phyloP scores from a whole-genome alignment of 1,140 invertebrate species.

The Dolichoris vasculosae region DNA sequence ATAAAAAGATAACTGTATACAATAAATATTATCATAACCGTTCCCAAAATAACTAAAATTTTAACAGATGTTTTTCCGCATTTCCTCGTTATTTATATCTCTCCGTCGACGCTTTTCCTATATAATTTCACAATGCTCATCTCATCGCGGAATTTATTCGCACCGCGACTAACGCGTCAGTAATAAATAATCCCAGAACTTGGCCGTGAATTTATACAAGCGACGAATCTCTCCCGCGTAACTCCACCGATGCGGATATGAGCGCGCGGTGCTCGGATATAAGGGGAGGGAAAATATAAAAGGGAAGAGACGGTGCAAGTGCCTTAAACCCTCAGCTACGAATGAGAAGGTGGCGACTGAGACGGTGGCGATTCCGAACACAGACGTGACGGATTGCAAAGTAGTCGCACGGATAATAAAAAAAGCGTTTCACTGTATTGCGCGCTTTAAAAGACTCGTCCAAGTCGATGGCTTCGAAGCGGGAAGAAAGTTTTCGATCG shows the following conservation, averaged over 20 bases:
- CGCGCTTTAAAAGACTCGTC: background rate
- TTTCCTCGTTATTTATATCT: conserved; percentile 31
- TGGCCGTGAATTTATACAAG: conserved; percentile 30
- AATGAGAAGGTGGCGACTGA: background rate
- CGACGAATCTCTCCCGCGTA: conserved; percentile 14
- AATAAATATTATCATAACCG: conserved; percentile 38
- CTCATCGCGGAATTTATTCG: conserved; percentile 33
- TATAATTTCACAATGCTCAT: conserved; percentile 43
- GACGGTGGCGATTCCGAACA: no score
- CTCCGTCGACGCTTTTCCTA: conserved; percentile 3
- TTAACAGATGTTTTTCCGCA: conserved; percentile 29
- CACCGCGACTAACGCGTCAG: background rate
- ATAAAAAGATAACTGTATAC: background rate
- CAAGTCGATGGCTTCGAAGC: background rate
- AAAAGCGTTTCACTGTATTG: background rate
- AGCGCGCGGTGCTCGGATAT: background rate
- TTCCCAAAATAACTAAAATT: conserved; percentile 36
- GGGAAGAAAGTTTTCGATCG: no score
- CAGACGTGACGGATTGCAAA: background rate
- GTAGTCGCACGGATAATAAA: background rate
- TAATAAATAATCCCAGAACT: conserved; percentile 39
- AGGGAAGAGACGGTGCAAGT: background rate
- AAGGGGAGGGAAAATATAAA: no score
- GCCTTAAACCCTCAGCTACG: background rate
- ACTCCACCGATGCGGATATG: background rate